phyloP scores from a whole-genome alignment of 2,797 vertebrate species.

The Lepus townsendii region DNA sequence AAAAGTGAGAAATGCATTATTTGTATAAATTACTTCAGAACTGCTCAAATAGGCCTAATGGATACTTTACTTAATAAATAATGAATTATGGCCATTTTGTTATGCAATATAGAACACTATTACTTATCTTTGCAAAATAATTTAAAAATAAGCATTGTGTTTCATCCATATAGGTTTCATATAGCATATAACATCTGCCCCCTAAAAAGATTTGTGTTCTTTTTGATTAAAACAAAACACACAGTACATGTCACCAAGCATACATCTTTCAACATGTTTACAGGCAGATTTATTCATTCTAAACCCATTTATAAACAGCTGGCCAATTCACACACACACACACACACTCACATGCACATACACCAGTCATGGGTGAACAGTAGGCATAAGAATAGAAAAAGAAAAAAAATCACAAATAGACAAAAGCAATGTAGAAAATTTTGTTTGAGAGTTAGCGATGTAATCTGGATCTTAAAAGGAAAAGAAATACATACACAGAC shows the following conservation, averaged over 20 bases:
- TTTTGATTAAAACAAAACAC: slow-evolving; percentile 11
- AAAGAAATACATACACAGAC: background rate
- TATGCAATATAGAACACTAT: slow-evolving; percentile 35
- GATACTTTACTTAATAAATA: slow-evolving; percentile 52
- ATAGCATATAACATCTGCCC: background rate
- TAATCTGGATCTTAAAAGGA: slow-evolving; percentile 11
- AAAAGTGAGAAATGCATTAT: slow-evolving; percentile 7
- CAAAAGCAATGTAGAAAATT: background rate
- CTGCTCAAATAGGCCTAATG: background rate
- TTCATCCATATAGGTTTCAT: slow-evolving; percentile 13
- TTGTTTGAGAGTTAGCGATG: background rate
- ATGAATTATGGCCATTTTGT: background rate
- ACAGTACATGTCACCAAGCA: background rate
- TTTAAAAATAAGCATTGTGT: slow-evolving; percentile 39
- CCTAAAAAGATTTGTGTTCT: background rate
- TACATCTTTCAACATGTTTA: slow-evolving; percentile 9
- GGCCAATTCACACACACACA: background rate
- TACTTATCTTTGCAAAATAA: slow-evolving; percentile 58
- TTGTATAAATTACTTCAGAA: slow-evolving; percentile 30
- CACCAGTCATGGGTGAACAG: background rate
- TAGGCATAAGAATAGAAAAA: slow-evolving; percentile 31
- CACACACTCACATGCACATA: rapidly evolving
- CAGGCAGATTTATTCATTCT: background rate
- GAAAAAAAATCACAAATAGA: background rate
- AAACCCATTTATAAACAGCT: slow-evolving; percentile 35